phyloP scores from a whole-genome alignment of 1,140 invertebrate genomes.

The Drosophila takahashii region DNA sequence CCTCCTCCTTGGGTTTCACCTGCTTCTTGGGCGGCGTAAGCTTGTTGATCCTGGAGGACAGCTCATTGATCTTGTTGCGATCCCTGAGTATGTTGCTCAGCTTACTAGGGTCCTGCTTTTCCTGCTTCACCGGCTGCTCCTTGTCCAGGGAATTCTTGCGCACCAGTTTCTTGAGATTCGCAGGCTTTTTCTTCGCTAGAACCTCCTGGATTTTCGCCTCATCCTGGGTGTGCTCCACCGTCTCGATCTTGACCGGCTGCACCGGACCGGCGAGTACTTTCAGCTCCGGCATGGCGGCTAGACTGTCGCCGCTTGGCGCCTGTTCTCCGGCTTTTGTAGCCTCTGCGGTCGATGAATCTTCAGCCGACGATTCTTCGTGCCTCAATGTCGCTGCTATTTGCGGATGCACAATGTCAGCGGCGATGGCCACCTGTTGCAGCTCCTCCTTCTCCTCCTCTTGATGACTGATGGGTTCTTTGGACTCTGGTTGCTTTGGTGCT shows the following conservation, averaged over 20 bases:
- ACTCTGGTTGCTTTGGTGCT: constrained; percentile 26
- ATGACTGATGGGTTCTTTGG: constrained; percentile 76
- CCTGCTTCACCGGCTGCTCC: constrained; percentile 11
- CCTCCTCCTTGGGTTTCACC: constrained; percentile 33
- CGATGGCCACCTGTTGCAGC: constrained; percentile 61
- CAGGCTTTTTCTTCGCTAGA: constrained; percentile 52
- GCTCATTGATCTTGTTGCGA: constrained; percentile 64
- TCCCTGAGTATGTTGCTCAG: constrained; percentile 67
- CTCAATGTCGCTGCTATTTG: constrained; percentile 78
- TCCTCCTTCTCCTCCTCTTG: constrained; percentile 12
- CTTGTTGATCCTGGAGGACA: constrained; percentile 58
- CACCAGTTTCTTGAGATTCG: constrained; percentile 66
- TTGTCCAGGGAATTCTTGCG: constrained; percentile 75
- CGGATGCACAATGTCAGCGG: constrained; percentile 67
- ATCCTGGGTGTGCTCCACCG: constrained; percentile 62
- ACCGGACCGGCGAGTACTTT: constrained; percentile 74
- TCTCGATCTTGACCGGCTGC: constrained; percentile 75
- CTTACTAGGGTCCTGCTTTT: constrained; percentile 30
- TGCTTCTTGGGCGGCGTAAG: constrained; percentile 71
- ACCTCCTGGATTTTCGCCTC: constrained; percentile 32
- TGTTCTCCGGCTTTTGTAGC: constrained; percentile 75
- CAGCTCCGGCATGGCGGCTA: constrained; percentile 74
- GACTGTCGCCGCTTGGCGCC: constrained; percentile 56
- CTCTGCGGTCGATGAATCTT: constrained; percentile 27
- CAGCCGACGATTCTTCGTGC: constrained; percentile 65